Base-by-base conservation (phyloP, 1,140 invertebrate genomes). In the Drosophila funebris region DNA sequence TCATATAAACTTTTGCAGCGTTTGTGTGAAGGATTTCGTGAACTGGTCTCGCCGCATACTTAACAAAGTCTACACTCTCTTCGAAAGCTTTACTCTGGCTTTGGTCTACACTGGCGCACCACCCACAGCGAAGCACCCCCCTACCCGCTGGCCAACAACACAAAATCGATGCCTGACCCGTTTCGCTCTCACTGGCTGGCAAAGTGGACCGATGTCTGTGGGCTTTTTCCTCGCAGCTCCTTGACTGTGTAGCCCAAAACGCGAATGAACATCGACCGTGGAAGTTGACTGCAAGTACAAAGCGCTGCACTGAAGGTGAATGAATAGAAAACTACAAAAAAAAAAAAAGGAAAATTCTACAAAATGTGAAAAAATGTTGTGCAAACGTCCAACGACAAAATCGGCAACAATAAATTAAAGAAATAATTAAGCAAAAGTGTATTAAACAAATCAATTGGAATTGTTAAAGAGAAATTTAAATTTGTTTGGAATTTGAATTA, bases 191-290 rank as follows among this genome's bases (percentile, higher is more conserved):
- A n/a, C 22, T 66, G 22, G 29, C 50, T 44, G 9, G 22, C 66
- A 53, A 48, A 48, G 18, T 52, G 31, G 39, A 70, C 16, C 41
- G 27, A 57, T 43, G 43, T 39, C 53, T 68, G 33, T 73, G 61
- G 68, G 81, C 81, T 85, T 85, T 81, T 85, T 85, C 71, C 67
- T 72, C 41, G 71, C 71, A 72, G 75, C 75, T 87, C 75, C 82
- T 79, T 75, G 63, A 48, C 70, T 78, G 70, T 78, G 71, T 62
- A 50, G 71, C 60, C 89, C 80, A 90, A 90, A 90, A 87, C 90
- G 90, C 90, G 85, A 90, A 89, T 90, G 89, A 90, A 90, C 90
- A 90, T 90, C 90, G 90, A 90, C 89, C 89, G 90, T 90, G 85
- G 90, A 87, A 90, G 90, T 90, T 90, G 90, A 90, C 83, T 82